Conservation (phyloP, 2,888 invertebrate genomes). For the Athetis lepigone region DNA sequence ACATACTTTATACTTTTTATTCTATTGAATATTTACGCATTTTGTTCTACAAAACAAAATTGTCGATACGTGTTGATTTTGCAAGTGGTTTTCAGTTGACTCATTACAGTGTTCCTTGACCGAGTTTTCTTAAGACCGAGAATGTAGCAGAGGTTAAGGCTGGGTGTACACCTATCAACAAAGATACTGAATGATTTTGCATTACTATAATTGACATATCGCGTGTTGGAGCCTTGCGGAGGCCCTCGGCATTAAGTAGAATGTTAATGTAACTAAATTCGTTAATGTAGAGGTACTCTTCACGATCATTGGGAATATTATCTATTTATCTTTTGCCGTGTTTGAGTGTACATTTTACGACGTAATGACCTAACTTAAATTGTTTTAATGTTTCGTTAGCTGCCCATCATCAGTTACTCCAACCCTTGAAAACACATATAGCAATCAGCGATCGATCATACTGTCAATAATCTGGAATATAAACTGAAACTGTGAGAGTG, state of each 20-base stretch:
- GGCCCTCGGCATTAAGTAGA: neutral
- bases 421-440: neutral
- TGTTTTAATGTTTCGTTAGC: neutral
- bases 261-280: constrained; percentile 13
- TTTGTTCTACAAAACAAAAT: constrained; percentile 5
- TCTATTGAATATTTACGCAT: neutral
- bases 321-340: neutral
- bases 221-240: constrained; percentile 9
- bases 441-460: constrained; percentile 1
- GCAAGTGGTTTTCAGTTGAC: constrained; percentile 47
- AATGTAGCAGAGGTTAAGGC: constrained; percentile 48
- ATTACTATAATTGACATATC: constrained; percentile 33
- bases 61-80: constrained; percentile 21
- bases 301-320: neutral
- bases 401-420: neutral
- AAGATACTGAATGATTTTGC: constrained; percentile 21
- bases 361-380: neutral
- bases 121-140: constrained; percentile 44
- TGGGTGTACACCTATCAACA: constrained; percentile 18
- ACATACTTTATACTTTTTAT: neutral
- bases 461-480: constrained; percentile 18
- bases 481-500: constrained; percentile 14
- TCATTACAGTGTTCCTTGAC: constrained; percentile 56
- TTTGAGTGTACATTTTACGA: neutral
- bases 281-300: neutral